Base-by-base conservation (phyloP, 2,113 vertebrate genomes). In the Malurus cyaneus region DNA sequence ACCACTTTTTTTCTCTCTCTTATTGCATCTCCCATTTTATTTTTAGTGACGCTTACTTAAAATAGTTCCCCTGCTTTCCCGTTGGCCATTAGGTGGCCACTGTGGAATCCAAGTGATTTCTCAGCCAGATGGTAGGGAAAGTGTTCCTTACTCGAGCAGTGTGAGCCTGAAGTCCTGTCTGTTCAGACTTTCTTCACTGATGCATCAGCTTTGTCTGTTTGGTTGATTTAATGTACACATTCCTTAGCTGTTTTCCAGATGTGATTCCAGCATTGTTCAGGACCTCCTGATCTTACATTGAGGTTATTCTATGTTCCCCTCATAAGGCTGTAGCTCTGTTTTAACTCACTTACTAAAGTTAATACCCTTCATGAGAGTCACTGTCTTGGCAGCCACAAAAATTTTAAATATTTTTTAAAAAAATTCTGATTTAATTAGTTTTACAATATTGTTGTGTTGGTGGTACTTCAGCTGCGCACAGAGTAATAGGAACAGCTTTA, bases 41-140 rank as follows among this genome's bases (percentile, higher is more conserved):
- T 96, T 96, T 96, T 94, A 93, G 82, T 61, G 65, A 56, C 67
- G 41, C 82, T 92, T 86, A 31, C 93, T 92, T 93, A 88, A 95
- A 96, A 96, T 95, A 95, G 54, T 66, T 90, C 64, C n/a, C 18
- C 44, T 81, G 23, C 72, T 93, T 88, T 91, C 67, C 76, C 83
- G 14, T 56, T 74, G 56, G 72, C 5, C 3, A 74, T 86, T 90
- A 66, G 76, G 76, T 69, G 67, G 67, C 79, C 44, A 46, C 32
- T 80, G 57, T 96, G 79, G 60, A 93, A 61, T 95, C 79, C 31
- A 53, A 76, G 36, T 60, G 78, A 49, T 84, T 83, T 90, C 46
- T 86, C 52, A 86, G 82, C 64, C 88, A 84, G n/a, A 70, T 71
- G 61, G 39, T 70, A 69, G 60, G 41, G n/a, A 56, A 52, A 64